Evolutionary conservation across 2,113 vertebrate genomes (phyloP), one percentile per base, ranked within the genome.

Genomic region (Hemichromis elongatus): DNA sequence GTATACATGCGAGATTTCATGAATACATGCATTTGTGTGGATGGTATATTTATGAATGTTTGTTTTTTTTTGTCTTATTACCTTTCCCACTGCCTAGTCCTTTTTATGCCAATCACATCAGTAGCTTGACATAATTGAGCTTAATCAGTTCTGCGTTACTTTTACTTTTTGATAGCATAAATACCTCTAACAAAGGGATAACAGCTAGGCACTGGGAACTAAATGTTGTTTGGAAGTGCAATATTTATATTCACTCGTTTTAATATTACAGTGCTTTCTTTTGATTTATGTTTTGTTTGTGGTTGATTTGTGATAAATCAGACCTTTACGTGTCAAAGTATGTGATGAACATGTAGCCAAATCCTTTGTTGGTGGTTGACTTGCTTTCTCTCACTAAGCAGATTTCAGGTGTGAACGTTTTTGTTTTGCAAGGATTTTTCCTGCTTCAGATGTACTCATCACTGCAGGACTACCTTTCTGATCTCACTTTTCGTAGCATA

Each of bases 191-290:
- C 81, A 86, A 92, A 93, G 90, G 90, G 90, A 91, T 88, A 70
- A 82, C 80, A 90, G 63, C 89, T 90, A 86, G 83, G 93, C 91
- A 84, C 90, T 91, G 95, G 94, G 90, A 94, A 90, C 84, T 73
- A 79, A 81, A 85, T 90, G 89, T 89, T 94, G 92, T 95, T 94
- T 96, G 91, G 80, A 96, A 95, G 96, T 97, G 96, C 96, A 97
- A 97, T 97, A 97, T 95, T 95, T 96, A 93, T 95, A 92, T 88
- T 92, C 87, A 92, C 91, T 85, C 52, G 83, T 80, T 75, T 59
- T 19, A 77, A 88, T 90, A 91, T 92, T 53, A 82, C 87, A 79
- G 68, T 92, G 84, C 86, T 87, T 85, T 90, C 53, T 83, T 85
- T 89, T 78, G 55, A 87, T 88, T 82, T 80, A 54, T 63, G 55